A percentile compares a stretch with the other conserved stretches of the same genome.
Evolutionary conservation across 2,797 vertebrate species (phyloP).

Genomic region (Cyclura pinguis): DNA sequence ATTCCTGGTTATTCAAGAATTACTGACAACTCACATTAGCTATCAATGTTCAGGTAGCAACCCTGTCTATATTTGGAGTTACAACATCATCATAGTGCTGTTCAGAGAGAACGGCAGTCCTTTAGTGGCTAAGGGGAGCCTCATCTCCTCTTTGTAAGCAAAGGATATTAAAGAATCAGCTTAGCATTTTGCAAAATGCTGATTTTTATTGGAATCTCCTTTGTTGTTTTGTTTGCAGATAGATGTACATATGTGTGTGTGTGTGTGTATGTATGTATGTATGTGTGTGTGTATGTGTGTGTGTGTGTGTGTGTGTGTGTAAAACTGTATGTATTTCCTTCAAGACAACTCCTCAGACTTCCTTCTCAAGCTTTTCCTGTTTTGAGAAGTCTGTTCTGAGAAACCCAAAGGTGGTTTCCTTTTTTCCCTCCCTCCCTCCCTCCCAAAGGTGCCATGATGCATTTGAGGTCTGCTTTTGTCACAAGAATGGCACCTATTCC

Average conservation of each 20-base stretch:
- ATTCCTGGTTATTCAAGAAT: neutral
- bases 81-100: neutral
- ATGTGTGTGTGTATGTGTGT: neutral
- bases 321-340: neutral
- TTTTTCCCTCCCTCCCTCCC: accelerated
- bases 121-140: neutral
- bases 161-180: neutral
- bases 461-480: neutral
- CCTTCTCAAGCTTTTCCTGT: neutral
- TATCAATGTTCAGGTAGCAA: neutral
- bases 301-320: neutral
- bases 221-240: neutral
- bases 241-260: neutral
- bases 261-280: neutral
- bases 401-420: neutral
- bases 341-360: neutral
- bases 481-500: neutral
- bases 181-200: accelerated
- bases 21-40: too few species aligned
- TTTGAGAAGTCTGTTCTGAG: neutral
- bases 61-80: neutral
- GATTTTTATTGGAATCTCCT: neutral
- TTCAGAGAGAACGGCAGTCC: neutral
- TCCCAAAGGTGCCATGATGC: too few species aligned
- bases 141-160: neutral